A percentile compares a stretch with the other conserved stretches of the same genome.
phyloP scores from a whole-genome alignment of 2,888 invertebrate genomes.

The Unio delphinus region DNA sequence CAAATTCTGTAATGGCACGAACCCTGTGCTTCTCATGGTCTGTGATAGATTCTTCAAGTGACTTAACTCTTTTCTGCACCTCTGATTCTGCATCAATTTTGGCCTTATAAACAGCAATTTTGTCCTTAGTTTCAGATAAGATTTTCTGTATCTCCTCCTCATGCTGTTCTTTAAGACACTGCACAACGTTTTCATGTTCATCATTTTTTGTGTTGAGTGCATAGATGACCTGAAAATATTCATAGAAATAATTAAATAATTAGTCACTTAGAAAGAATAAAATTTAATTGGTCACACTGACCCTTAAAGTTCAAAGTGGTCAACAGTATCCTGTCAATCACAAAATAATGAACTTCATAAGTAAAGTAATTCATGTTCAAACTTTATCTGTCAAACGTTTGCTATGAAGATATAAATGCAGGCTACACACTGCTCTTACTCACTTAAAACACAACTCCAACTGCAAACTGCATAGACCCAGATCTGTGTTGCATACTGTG shows the following conservation, averaged over 20 bases:
- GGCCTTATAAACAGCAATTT: conserved; percentile 55
- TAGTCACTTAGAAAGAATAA: not conserved
- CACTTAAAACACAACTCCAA: no score
- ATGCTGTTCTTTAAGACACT: conserved; percentile 65
- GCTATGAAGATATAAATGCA: no score
- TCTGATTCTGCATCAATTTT: conserved; percentile 54
- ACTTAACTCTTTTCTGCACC: conserved; percentile 47
- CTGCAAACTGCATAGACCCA: no score
- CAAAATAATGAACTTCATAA: no score
- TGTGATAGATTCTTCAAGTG: conserved; percentile 52
- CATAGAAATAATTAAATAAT: not conserved
- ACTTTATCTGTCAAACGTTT: no score
- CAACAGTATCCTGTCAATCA: no score
- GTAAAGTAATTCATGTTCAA: no score
- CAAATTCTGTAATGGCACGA: conserved; percentile 54
- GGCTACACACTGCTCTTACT: no score
- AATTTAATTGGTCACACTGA: not conserved
- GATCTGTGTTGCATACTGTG: no score
- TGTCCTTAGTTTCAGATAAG: conserved; percentile 64
- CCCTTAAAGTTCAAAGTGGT: no score
- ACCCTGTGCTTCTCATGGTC: conserved; percentile 57
- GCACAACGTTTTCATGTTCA: conserved; percentile 68
- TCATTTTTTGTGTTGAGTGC: conserved; percentile 72
- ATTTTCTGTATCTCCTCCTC: conserved; percentile 67
- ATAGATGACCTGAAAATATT: conserved; percentile 69